These are phyloP conservation scores for Gymnocypris eckloni DNA, from an alignment of 2,797 vertebrate species.

Conservation along the genomic window DNA sequence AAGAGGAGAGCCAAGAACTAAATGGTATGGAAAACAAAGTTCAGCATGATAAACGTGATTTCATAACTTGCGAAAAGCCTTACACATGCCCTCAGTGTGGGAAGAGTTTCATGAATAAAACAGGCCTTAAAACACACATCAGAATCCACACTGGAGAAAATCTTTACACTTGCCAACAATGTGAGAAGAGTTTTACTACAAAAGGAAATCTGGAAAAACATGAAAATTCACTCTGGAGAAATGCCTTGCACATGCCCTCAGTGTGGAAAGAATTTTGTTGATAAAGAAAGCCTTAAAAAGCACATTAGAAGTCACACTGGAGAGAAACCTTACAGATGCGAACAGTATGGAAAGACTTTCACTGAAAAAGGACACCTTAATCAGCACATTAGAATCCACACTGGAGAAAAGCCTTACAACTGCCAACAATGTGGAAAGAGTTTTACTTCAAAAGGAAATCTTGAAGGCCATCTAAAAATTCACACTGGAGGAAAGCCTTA, in stretches of 20 bases:
- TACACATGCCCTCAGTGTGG: not conserved
- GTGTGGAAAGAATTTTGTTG: not conserved
- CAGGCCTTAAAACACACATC: no score
- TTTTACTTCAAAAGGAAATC: not conserved
- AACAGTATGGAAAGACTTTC: not conserved
- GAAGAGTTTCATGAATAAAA: no score
- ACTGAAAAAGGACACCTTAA: not conserved
- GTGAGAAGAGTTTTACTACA: not conserved
- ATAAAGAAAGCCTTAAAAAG: no score
- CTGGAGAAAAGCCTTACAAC: not conserved
- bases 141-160: not conserved
- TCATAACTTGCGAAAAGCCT: not conserved
- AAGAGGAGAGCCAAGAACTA: not conserved
- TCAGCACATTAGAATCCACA: not conserved
- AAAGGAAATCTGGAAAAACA: not conserved
- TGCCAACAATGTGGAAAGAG: not conserved
- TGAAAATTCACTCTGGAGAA: not conserved
- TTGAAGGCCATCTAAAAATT: not conserved
- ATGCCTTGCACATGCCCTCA: not conserved
- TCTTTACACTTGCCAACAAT: not conserved
- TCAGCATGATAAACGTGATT: not conserved
- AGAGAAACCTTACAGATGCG: not conserved
- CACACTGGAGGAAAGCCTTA: conserved; percentile 5
- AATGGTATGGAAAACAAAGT: not conserved
- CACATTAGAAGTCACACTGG: not conserved